Conservation (phyloP, 2,797 vertebrate species). For the Sebastes oblongus region DNA sequence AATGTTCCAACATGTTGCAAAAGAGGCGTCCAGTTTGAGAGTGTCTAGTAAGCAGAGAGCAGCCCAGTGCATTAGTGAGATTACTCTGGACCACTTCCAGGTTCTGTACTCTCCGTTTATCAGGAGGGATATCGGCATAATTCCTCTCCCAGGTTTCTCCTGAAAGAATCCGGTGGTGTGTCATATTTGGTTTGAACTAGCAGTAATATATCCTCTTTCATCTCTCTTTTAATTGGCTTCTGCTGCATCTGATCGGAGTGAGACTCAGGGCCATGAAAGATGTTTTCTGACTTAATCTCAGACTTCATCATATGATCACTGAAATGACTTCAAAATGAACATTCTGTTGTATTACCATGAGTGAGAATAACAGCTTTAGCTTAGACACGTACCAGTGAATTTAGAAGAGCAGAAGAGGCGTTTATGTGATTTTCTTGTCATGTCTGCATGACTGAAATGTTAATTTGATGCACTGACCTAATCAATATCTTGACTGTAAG, state of each 20-base stretch:
- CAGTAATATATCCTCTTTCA: slow-evolving; percentile 34
- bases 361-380: background rate
- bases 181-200: slow-evolving; percentile 9
- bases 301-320: slow-evolving; percentile 8
- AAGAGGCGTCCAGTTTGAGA: background rate
- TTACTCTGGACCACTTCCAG: slow-evolving; percentile 30
- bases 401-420: background rate
- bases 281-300: slow-evolving; percentile 11
- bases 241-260: background rate
- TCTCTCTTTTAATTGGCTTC: slow-evolving; percentile 30
- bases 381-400: background rate
- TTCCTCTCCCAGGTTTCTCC: slow-evolving; percentile 8
- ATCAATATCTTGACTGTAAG: background rate
- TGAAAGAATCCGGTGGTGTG: background rate
- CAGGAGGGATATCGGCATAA: background rate
- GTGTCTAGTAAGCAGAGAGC: background rate
- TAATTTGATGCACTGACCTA: background rate
- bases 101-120: background rate
- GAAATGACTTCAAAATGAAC: background rate
- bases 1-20: background rate
- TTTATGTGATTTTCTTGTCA: background rate
- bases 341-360: background rate
- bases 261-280: background rate
- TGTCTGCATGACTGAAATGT: background rate
- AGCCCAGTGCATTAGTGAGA: slow-evolving; percentile 7